Percentiles rank a stretch among this genome's conserved stretches.
Conservation (phyloP, 2,113 vertebrate species). For the Pseudopipra pipra region DNA sequence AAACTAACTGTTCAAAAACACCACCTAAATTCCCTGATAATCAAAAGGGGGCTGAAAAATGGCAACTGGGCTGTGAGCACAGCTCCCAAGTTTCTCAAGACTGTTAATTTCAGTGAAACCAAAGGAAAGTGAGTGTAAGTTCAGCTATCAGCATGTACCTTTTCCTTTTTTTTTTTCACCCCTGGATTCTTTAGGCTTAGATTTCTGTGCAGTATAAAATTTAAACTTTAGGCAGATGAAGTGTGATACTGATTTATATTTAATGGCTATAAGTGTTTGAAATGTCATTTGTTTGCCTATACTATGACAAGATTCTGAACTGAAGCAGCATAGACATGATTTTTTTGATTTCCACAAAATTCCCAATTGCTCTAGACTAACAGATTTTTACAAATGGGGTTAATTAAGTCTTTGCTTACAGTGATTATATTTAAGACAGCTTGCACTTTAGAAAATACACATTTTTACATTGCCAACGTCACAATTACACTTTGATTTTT, state of each 20-base stretch:
- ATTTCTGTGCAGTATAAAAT: not conserved
- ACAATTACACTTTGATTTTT: constrained; percentile 31
- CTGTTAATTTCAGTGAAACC: not conserved
- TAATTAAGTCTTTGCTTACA: constrained; percentile 12
- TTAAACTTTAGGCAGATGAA: not conserved
- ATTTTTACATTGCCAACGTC: constrained; percentile 5
- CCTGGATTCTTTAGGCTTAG: not conserved
- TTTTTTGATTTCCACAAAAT: not conserved
- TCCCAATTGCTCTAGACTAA: not conserved
- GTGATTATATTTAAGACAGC: not conserved
- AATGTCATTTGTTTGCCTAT: not conserved
- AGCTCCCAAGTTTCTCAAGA: not conserved
- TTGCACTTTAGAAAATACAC: not conserved
- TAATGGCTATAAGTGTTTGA: not conserved
- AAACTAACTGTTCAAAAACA: not conserved
- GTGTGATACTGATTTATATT: not conserved
- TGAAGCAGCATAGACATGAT: not conserved
- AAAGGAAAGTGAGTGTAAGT: not conserved
- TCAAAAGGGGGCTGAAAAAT: not conserved
- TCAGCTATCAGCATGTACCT: not conserved
- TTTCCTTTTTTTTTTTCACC: not conserved
- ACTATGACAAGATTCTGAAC: not conserved
- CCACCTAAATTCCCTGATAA: not conserved
- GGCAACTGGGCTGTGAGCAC: not conserved
- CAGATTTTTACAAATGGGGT: not conserved